Conservation (phyloP, 2,797 vertebrate species). For the Melanotaenia maccullochi region DNA sequence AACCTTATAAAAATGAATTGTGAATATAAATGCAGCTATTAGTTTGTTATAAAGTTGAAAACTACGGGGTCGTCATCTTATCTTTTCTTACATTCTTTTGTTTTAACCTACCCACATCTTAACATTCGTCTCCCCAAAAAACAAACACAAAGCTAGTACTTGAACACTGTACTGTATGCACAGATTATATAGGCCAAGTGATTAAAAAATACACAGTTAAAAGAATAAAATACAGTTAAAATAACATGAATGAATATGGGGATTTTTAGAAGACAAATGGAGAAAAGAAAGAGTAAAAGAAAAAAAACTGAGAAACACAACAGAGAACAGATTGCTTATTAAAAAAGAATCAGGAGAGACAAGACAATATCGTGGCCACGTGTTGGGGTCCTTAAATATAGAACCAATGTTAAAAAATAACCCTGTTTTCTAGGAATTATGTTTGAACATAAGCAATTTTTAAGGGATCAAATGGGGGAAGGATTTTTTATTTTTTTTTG, state of each 20-base stretch:
- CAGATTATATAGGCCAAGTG: conserved; percentile 5
- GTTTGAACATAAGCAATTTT: too few relatives aligned
- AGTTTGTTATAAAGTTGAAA: too few relatives aligned
- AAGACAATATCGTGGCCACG: background rate
- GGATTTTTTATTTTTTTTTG: too few relatives aligned
- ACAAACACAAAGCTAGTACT: conserved; percentile 3
- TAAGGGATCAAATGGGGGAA: too few relatives aligned
- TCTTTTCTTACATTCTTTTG: background rate
- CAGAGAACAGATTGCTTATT: conserved; percentile 1
- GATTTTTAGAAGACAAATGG: background rate
- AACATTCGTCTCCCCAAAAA: conserved; percentile 18
- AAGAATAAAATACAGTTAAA: background rate
- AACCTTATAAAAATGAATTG: conserved; percentile 22
- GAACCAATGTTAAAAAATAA: too few relatives aligned
- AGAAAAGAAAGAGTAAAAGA: background rate
- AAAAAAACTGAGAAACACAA: background rate
- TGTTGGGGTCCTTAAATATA: background rate
- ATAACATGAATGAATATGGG: conserved; percentile 6
- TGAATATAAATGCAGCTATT: conserved; percentile 30
- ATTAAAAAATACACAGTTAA: background rate
- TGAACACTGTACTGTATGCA: background rate
- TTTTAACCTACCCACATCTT: background rate
- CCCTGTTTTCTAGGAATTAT: too few relatives aligned
- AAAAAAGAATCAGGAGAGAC: conserved; percentile 19
- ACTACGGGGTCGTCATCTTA: background rate